Conservation (phyloP, 92 coral and sea anemone species). For the Micromussa lordhowensis region DNA sequence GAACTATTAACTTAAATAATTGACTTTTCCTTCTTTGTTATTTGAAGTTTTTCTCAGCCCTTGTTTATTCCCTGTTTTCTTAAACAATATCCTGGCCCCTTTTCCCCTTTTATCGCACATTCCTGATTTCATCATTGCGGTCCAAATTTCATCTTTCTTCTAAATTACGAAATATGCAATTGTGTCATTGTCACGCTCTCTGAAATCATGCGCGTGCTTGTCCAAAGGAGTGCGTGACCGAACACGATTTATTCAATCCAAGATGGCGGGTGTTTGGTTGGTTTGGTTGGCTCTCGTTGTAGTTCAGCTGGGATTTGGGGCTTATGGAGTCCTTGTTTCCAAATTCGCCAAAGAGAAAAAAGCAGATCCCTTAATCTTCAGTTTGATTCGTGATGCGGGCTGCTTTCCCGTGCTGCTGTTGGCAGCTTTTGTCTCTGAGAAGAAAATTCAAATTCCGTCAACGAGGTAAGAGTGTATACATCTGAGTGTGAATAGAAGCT, state of each 20-base stretch:
- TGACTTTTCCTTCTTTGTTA: neutral
- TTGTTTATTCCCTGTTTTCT: no score
- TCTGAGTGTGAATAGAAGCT: neutral
- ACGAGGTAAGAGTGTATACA: constrained; percentile 46
- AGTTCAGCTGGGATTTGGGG: constrained; percentile 89
- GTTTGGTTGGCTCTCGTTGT: constrained; percentile 83
- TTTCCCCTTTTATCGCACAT: no score
- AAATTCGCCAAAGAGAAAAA: constrained; percentile 82
- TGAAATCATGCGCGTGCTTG: neutral
- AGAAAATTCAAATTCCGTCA: constrained; percentile 61
- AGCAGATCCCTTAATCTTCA: constrained; percentile 87
- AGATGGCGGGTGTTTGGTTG: constrained; percentile 74
- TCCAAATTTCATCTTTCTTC: no score
- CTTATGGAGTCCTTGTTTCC: constrained; percentile 83
- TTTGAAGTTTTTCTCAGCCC: neutral
- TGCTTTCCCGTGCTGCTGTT: constrained; percentile 83
- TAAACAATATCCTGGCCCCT: no score
- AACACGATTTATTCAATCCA: constrained; percentile 8
- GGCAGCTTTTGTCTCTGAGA: constrained; percentile 81
- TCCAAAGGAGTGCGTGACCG: constrained; percentile 16
- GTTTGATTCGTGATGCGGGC: constrained; percentile 82
- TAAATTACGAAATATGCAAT: no score
- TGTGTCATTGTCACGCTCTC: constrained; percentile 2
- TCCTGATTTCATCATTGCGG: neutral
- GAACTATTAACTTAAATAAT: neutral